Percentiles rank a stretch among this genome's conserved stretches.
Conservation (phyloP, 2,888 invertebrate species). For the Bugula neritina region DNA sequence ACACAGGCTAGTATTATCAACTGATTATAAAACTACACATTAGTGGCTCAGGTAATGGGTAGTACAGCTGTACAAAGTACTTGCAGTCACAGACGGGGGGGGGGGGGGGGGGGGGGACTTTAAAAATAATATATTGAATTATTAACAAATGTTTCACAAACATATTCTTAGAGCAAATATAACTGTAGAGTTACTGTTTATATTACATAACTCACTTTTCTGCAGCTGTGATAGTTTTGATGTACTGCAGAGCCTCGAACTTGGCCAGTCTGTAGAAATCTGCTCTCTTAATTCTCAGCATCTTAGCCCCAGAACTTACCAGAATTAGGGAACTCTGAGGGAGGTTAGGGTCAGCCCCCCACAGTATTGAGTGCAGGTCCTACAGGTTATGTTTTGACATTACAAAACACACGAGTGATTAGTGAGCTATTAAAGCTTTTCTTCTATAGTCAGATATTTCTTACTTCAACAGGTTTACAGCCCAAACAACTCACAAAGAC, state of each 20-base stretch:
- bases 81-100: no score
- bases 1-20: not conserved
- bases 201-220: no score
- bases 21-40: not conserved
- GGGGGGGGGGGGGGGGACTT: no score
- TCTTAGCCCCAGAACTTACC: slow-evolving; percentile 38
- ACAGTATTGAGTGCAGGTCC: slow-evolving; percentile 35
- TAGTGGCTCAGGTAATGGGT: not conserved
- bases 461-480: no score
- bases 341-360: slow-evolving; percentile 5
- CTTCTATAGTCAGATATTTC: no score
- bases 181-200: no score
- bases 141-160: no score
- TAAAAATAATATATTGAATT: no score
- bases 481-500: no score
- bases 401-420: not conserved
- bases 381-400: no score
- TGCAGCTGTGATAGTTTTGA: slow-evolving; percentile 34
- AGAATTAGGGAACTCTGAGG: slow-evolving; percentile 33
- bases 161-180: no score
- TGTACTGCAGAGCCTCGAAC: slow-evolving; percentile 35
- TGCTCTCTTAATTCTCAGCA: slow-evolving; percentile 36
- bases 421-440: no score
- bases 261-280: slow-evolving; percentile 35
- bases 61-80: not conserved